Percentiles rank a stretch among this genome's conserved stretches.
These are phyloP conservation scores for Tetraneura akinire DNA, from an alignment of 1,140 invertebrate genomes.

Conservation along the genomic window DNA sequence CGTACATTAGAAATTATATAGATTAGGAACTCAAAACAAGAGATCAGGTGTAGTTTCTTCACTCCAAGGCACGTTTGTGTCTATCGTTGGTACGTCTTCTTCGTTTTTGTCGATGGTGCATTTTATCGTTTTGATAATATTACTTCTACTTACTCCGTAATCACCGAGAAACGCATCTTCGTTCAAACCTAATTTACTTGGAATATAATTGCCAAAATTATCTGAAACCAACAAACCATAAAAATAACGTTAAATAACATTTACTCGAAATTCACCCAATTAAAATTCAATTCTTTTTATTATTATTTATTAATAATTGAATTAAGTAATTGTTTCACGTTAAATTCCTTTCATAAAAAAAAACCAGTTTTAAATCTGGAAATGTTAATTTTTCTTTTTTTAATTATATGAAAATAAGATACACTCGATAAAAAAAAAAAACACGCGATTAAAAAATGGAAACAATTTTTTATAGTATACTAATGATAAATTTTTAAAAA, in stretches of 20 bases:
- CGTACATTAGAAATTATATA: conserved; percentile 8
- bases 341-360: no score
- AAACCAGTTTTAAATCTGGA: no score
- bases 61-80: conserved; percentile 44
- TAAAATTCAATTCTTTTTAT: no score
- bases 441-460: no score
- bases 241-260: background rate
- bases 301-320: no score
- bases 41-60: conserved; percentile 50
- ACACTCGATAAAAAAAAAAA: no score
- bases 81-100: background rate
- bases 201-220: conserved; percentile 31
- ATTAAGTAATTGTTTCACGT: no score
- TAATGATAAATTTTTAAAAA: no score
- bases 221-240: conserved; percentile 11
- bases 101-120: background rate
- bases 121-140: conserved; percentile 16
- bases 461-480: no score
- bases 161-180: conserved; percentile 46
- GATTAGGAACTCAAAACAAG: conserved; percentile 49
- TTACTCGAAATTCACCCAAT: no score
- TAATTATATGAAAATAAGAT: no score
- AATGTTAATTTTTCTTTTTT: no score
- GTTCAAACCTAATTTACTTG: conserved; percentile 16
- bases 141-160: conserved; percentile 28